These are phyloP conservation scores for Physella acuta DNA, from an alignment of 1,140 invertebrate species.

Conservation along the genomic window DNA sequence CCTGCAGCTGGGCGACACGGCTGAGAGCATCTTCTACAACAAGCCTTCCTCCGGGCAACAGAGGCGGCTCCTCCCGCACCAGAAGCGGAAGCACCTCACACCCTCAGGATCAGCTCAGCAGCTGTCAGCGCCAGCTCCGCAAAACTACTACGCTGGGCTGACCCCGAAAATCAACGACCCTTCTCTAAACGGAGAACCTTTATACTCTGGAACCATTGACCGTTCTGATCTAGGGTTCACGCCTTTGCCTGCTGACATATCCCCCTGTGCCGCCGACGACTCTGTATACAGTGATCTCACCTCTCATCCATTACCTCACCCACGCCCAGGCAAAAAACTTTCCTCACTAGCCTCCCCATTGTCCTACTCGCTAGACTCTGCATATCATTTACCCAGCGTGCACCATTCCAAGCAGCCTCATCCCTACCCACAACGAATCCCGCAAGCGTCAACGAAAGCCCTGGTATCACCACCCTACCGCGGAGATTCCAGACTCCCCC, in stretches of 20 bases:
- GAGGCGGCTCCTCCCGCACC: background rate
- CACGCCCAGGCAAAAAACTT: background rate
- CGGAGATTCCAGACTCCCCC: background rate
- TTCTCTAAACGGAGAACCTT: background rate
- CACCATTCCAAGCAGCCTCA: background rate
- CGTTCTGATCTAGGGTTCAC: background rate
- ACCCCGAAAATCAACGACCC: background rate
- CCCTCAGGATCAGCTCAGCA: background rate
- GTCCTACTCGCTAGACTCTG: background rate
- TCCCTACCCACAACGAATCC: background rate
- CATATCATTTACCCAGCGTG: background rate
- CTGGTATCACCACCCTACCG: background rate
- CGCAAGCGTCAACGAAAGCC: background rate
- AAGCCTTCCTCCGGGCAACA: background rate
- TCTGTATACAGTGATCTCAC: background rate
- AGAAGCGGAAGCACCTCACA: background rate
- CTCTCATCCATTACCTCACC: too few relatives aligned
- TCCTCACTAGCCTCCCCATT: background rate
- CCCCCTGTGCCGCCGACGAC: background rate
- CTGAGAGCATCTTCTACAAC: background rate
- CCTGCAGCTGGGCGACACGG: conserved; percentile 14
- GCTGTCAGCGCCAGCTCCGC: background rate
- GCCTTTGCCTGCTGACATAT: background rate
- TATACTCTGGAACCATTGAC: background rate
- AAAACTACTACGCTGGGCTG: background rate